Base-by-base conservation (phyloP, 1,140 invertebrate species). In the Pectinophora gossypiella region DNA sequence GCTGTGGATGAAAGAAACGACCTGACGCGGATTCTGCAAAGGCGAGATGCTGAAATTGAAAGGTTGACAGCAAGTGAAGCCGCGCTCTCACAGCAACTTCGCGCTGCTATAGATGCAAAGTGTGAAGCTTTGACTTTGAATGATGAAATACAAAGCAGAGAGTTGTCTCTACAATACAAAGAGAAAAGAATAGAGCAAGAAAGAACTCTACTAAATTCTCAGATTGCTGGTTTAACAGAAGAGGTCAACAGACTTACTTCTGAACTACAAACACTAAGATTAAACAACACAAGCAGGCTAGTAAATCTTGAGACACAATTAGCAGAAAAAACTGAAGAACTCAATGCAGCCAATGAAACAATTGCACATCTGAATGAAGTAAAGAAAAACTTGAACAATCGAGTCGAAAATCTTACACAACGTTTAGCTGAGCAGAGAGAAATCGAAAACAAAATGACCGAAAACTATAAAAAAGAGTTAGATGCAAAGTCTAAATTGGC, bases 121-220 rank as follows among this genome's bases (percentile, higher is more conserved):
- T 96, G 94, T 88, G 94, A 95, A 87, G 95, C 95, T 4, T 74
- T 97, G 19, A 90, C 92, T 13, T 90, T 93, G 44, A 89, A 93
- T 46, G 94, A 96, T 85, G 96, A 97, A 88, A 88, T 96, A 15
- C 90, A 93, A 60, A 94, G 93, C 59, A 92, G 93, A 66, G 93
- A 96, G 84, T 86, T 95, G 18, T 90, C 92, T 7, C 75, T 96
- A 18, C 92, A 96, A 57, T 94, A 92, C 70, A 94, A 93, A 80
- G 95, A 96, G 83, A 94, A 94, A 69, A 88, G 94, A n/a, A 85
- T 97, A 40, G 93, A 96, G 61, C 93, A 95, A 78, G 95, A 97
- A 82, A 91, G 91, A 56, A 80, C 88, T 9, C 89, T 96, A 48
- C 71, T 96, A 16, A 90, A 91, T 57, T 92, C 94, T 61, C 94